Evolutionary conservation across 2,888 invertebrate genomes (phyloP).

Genomic region (Pammene fasciana): DNA sequence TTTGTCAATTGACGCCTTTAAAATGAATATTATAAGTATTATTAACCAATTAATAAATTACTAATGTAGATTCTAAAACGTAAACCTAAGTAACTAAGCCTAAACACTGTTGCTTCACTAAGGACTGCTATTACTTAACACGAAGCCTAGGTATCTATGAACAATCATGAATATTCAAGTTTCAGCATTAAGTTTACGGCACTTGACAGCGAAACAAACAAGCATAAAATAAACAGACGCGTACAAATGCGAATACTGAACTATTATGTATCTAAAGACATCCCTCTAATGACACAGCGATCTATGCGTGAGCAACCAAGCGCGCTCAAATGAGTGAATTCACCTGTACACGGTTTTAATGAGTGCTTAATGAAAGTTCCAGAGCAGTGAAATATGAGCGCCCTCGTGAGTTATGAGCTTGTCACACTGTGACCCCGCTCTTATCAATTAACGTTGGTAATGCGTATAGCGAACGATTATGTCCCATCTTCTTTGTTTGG

Average conservation of each 20-base stretch:
- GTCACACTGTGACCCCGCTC: constrained; percentile 60
- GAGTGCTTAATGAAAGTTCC: constrained; percentile 59
- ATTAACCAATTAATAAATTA: too few species aligned
- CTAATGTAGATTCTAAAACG: neutral
- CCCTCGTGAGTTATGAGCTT: constrained; percentile 65
- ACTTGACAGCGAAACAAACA: constrained; percentile 27
- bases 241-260: constrained; percentile 15
- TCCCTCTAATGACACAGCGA: constrained; percentile 14
- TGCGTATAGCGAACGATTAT: constrained; percentile 58
- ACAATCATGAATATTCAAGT: constrained; percentile 25
- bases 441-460: constrained; percentile 74
- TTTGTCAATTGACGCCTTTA: too few species aligned
- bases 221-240: constrained; percentile 25
- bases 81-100: neutral
- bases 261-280: constrained; percentile 20
- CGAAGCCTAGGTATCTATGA: neutral
- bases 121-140: neutral
- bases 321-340: constrained; percentile 42
- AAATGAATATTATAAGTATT: too few species aligned
- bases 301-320: constrained; percentile 28
- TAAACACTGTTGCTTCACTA: neutral
- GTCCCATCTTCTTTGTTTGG: constrained; percentile 45
- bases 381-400: constrained; percentile 63
- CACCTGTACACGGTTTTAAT: constrained; percentile 50
- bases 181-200: constrained; percentile 10